Conservation (phyloP, 53 echinoderm and acorn worm genomes). For the Antedon mediterranea region DNA sequence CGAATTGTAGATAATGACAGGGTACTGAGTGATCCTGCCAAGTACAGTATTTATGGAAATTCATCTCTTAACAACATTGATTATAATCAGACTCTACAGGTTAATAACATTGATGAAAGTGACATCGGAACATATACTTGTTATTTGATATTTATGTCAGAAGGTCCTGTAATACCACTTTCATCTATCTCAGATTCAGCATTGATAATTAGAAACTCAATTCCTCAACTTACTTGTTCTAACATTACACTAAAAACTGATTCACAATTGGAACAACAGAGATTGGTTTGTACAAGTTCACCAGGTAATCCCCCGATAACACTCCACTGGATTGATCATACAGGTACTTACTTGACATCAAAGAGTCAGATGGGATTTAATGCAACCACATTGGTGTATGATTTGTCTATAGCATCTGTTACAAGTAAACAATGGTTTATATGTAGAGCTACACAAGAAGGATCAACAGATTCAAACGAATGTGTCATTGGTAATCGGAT, state of each 20-base stretch:
- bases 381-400: neutral
- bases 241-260: neutral
- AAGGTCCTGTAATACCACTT: neutral
- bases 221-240: neutral
- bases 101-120: neutral
- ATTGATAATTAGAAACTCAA: neutral
- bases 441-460: neutral
- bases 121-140: neutral
- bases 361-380: neutral
- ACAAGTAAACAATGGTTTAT: neutral
- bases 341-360: neutral
- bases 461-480: neutral
- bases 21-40: neutral
- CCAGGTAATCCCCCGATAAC: neutral
- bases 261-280: neutral
- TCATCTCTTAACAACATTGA: neutral
- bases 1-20: neutral
- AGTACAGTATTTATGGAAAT: neutral
- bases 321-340: neutral
- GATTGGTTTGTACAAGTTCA: neutral
- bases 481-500: neutral
- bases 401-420: neutral
- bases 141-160: neutral
- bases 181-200: neutral
- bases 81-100: neutral